Conservation (phyloP, 2,888 invertebrate genomes). For the Andrena fulva region DNA sequence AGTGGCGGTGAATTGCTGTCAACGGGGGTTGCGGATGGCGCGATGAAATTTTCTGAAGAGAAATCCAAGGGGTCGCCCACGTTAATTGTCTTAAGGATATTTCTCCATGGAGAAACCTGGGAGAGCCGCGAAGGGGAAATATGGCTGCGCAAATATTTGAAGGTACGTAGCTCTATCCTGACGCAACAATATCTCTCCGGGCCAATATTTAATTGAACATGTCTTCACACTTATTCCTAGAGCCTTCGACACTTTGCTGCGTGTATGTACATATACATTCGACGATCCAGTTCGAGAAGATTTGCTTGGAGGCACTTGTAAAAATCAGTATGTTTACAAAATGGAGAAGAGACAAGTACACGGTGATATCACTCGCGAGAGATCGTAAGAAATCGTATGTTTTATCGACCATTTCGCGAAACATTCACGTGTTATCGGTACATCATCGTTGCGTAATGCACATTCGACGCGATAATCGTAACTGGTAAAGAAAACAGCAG, state of each 20-base stretch:
- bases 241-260: too few relatives aligned
- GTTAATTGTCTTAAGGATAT: slow-evolving; percentile 5
- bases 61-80: slow-evolving; percentile 7
- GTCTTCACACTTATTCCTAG: not conserved
- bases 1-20: not conserved
- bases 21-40: not conserved
- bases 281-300: too few relatives aligned
- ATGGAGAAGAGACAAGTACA: not conserved
- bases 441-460: slow-evolving; percentile 35
- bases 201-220: not conserved
- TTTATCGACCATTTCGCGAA: slow-evolving; percentile 34
- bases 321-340: not conserved
- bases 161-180: not conserved
- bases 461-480: slow-evolving; percentile 28
- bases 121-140: not conserved
- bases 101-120: not conserved
- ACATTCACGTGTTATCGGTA: slow-evolving; percentile 22
- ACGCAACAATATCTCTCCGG: not conserved
- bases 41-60: not conserved
- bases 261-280: too few relatives aligned
- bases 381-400: not conserved
- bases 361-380: not conserved
- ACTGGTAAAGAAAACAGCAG: slow-evolving; percentile 26
- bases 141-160: slow-evolving; percentile 18
- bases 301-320: too few relatives aligned